Percentiles rank a stretch among this genome's conserved stretches.
phyloP scores from a whole-genome alignment of 2,888 invertebrate species.

The Philhelius pedissequus region DNA sequence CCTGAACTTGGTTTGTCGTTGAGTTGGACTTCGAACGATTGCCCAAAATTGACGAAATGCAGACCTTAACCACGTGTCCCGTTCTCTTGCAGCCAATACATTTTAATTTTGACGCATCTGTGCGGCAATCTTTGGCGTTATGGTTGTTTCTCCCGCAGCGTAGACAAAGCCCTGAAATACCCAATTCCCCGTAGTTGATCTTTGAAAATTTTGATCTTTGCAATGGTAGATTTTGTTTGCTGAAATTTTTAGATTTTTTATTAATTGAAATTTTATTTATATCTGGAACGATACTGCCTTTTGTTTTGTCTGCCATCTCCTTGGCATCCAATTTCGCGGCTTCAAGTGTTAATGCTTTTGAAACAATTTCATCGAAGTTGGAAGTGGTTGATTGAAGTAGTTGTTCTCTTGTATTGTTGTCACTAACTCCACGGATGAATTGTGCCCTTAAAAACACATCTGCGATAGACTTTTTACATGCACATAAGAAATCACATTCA shows the following conservation, averaged over 20 bases:
- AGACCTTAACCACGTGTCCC: neutral
- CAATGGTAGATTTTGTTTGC: neutral
- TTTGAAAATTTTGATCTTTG: neutral
- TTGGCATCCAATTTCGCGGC: slow-evolving; percentile 27
- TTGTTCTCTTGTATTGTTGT: neutral
- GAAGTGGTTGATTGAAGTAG: neutral
- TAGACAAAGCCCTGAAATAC: neutral
- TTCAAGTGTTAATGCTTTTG: slow-evolving; percentile 31
- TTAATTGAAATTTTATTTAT: slow-evolving; percentile 12
- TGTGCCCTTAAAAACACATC: slow-evolving; percentile 27
- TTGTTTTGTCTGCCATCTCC: neutral
- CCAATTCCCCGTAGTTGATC: neutral
- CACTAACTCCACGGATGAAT: neutral
- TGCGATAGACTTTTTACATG: neutral
- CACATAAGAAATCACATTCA: neutral
- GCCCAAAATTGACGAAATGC: neutral
- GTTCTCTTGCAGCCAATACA: neutral
- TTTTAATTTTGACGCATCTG: neutral
- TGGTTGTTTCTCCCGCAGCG: neutral
- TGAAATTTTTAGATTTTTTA: neutral
- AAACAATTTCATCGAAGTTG: neutral
- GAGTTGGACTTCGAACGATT: neutral
- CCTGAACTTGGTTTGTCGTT: neutral
- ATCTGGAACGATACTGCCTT: neutral
- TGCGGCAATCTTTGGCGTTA: neutral